phyloP scores from a whole-genome alignment of 2,113 vertebrate species.

The Corythornis vintsioides region DNA sequence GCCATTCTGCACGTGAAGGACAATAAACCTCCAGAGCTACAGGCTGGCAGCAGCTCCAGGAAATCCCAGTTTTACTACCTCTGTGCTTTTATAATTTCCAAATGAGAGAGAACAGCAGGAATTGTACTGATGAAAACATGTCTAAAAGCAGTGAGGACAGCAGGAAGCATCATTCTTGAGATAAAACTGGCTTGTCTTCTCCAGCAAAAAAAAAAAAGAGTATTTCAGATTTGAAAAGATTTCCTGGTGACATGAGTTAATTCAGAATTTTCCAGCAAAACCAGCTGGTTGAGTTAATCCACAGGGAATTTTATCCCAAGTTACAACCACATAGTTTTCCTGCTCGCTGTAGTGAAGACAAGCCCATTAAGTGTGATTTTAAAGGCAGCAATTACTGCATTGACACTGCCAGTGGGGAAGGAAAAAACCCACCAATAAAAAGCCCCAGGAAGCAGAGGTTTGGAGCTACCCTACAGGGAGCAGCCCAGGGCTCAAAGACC shows the following conservation, averaged over 20 bases:
- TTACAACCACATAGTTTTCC: background rate
- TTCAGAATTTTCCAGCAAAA: background rate
- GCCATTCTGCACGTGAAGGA: background rate
- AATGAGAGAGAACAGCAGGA: background rate
- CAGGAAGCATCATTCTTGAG: background rate
- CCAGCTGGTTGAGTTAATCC: background rate
- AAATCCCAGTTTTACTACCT: background rate
- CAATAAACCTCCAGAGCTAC: background rate
- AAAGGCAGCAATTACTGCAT: background rate
- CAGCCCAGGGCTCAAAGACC: background rate
- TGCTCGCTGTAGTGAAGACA: rapidly evolving
- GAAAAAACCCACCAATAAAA: too few species aligned
- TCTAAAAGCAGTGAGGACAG: background rate
- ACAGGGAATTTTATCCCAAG: background rate
- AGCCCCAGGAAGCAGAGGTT: background rate
- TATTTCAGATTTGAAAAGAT: background rate
- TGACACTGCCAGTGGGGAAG: background rate
- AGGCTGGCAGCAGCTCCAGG: background rate
- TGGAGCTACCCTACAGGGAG: background rate
- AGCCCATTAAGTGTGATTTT: background rate
- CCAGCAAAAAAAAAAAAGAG: background rate
- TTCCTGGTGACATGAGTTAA: background rate
- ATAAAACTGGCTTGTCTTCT: background rate
- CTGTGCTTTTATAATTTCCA: background rate
- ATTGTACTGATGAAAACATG: background rate